Percentiles rank a stretch among this genome's conserved stretches.
Conservation (phyloP, 2,888 invertebrate genomes). For the Stenurella melanura region DNA sequence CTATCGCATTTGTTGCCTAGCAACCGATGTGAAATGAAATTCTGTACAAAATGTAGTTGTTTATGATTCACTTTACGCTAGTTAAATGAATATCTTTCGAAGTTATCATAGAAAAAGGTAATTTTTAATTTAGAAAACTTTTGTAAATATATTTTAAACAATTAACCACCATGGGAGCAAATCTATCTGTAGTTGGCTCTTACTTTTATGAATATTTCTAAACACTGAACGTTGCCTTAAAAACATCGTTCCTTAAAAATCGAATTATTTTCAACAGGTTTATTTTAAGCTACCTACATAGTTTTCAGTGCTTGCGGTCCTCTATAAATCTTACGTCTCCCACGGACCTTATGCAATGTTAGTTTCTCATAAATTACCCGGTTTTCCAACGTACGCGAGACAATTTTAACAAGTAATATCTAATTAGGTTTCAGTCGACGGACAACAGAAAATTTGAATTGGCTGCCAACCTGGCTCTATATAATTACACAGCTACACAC, state of each 20-base stretch:
- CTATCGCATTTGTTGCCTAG: too few relatives aligned
- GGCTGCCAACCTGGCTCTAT: neutral
- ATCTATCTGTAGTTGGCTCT: too few relatives aligned
- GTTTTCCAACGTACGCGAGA: neutral
- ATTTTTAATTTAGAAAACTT: too few relatives aligned
- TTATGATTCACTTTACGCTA: too few relatives aligned
- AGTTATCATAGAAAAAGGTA: too few relatives aligned
- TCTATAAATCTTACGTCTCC: conserved; percentile 16
- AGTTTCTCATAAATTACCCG: conserved; percentile 17
- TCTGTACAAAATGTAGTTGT: too few relatives aligned
- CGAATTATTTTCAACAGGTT: neutral
- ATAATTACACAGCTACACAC: too few relatives aligned
- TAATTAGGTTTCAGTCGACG: conserved; percentile 22
- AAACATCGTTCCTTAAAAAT: neutral
- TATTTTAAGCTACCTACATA: neutral
- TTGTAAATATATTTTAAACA: too few relatives aligned
- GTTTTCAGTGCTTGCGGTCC: neutral
- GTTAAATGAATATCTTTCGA: too few relatives aligned
- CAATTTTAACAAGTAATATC: conserved; percentile 17
- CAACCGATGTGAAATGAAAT: too few relatives aligned
- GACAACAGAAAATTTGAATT: conserved; percentile 24
- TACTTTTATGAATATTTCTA: neutral
- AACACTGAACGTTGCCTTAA: neutral
- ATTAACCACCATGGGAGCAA: too few relatives aligned
- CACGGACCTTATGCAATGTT: conserved; percentile 21